Evolutionary conservation across 2,797 vertebrate species (phyloP).

Genomic region (Peromyscus melanophrys): DNA sequence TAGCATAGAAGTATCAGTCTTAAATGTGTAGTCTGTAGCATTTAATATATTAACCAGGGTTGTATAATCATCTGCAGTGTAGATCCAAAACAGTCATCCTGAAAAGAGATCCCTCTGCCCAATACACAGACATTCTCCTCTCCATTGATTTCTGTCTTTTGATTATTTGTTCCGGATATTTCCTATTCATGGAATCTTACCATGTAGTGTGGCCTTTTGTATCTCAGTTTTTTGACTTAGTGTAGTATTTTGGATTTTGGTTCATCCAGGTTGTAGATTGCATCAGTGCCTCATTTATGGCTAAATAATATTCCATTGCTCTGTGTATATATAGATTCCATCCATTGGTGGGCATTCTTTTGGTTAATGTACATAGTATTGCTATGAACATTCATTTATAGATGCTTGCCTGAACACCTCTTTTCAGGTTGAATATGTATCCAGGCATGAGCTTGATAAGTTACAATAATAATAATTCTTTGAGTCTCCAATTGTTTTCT

Average conservation of each 20-base stretch:
- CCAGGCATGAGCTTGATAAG: background rate
- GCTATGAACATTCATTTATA: background rate
- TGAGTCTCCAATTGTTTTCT: background rate
- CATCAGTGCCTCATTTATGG: background rate
- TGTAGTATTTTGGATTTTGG: background rate
- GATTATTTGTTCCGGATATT: background rate
- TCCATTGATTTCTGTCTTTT: background rate
- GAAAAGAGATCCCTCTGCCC: background rate
- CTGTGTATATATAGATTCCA: background rate
- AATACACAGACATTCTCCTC: background rate
- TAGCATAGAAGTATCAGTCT: background rate
- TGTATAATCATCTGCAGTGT: background rate
- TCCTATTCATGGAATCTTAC: background rate
- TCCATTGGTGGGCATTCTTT: background rate
- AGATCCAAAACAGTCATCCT: background rate
- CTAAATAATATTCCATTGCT: background rate
- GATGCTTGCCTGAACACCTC: background rate
- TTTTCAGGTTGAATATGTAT: background rate
- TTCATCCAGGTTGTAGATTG: background rate
- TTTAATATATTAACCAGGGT: background rate
- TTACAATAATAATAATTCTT: background rate
- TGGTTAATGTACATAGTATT: background rate
- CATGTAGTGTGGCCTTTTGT: background rate
- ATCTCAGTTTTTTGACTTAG: background rate
- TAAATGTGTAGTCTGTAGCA: background rate